A percentile compares a stretch with the other conserved stretches of the same genome.
Conservation (phyloP, 1,140 invertebrate species). For the Coboldia fuscipes region DNA sequence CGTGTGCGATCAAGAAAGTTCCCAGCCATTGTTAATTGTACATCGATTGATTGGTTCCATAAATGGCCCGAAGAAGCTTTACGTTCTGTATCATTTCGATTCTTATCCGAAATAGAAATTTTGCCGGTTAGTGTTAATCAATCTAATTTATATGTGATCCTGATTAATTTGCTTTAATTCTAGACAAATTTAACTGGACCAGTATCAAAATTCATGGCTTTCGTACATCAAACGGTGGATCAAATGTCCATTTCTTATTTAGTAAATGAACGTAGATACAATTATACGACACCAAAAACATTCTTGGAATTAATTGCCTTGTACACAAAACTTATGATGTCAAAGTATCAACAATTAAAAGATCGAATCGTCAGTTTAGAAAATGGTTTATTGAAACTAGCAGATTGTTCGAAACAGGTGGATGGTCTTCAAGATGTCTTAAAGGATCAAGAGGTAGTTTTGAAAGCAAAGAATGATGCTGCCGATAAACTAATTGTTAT, state of each 20-base stretch:
- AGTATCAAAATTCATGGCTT: constrained; percentile 75
- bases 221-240: constrained; percentile 74
- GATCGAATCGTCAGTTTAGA: constrained; percentile 60
- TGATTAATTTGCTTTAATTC: constrained; percentile 1
- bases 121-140: constrained; percentile 28
- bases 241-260: constrained; percentile 63
- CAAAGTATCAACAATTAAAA: constrained; percentile 56
- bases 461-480: constrained; percentile 74
- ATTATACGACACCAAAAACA: constrained; percentile 90
- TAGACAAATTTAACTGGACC: constrained; percentile 26
- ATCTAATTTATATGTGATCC: constrained; percentile 12
- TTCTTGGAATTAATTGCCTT: constrained; percentile 86
- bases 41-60: constrained; percentile 89
- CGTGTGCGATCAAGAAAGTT: constrained; percentile 74
- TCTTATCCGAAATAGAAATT: constrained; percentile 52
- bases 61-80: constrained; percentile 86
- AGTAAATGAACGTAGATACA: constrained; percentile 73
- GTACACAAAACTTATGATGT: constrained; percentile 59
- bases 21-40: constrained; percentile 85
- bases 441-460: constrained; percentile 69
- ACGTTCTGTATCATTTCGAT: constrained; percentile 66
- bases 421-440: constrained; percentile 44
- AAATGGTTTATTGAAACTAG: constrained; percentile 72
- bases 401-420: constrained; percentile 61
- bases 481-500: constrained; percentile 77